phyloP scores from a whole-genome alignment of 2,113 vertebrate species.

The Pachyramphus minor region DNA sequence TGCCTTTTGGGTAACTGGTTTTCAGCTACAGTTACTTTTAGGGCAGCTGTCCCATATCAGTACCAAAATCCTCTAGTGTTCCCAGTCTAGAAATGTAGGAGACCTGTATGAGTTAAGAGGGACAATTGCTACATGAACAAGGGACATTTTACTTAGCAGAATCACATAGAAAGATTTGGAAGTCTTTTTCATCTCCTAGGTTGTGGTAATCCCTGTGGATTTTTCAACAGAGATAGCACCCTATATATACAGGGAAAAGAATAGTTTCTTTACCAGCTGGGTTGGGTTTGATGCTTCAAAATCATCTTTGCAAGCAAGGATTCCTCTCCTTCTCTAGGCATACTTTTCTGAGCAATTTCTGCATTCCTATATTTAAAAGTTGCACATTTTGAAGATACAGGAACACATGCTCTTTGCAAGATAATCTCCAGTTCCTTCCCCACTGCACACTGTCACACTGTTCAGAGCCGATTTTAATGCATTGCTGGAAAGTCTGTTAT shows the following conservation, averaged over 20 bases:
- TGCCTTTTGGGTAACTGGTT: background rate
- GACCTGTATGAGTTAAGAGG: background rate
- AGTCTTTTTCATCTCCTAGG: background rate
- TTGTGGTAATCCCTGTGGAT: background rate
- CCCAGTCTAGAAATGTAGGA: background rate
- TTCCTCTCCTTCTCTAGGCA: background rate
- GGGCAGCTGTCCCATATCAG: background rate
- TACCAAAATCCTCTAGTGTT: background rate
- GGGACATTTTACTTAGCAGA: background rate
- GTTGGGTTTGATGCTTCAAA: background rate
- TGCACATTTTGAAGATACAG: background rate
- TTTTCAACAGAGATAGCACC: background rate
- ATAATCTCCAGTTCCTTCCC: background rate
- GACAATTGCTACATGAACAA: background rate
- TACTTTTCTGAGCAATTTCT: background rate
- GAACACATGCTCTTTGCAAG: background rate
- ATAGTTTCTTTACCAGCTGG: background rate
- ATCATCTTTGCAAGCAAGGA: background rate
- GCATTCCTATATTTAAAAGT: constrained; percentile 24
- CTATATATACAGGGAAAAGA: background rate
- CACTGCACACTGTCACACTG: background rate
- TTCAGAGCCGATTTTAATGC: background rate
- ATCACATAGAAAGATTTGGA: background rate
- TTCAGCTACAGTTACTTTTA: background rate
- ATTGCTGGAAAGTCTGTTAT: background rate